phyloP scores from a whole-genome alignment of 2,888 invertebrate genomes.

The Ectobius pallidus region DNA sequence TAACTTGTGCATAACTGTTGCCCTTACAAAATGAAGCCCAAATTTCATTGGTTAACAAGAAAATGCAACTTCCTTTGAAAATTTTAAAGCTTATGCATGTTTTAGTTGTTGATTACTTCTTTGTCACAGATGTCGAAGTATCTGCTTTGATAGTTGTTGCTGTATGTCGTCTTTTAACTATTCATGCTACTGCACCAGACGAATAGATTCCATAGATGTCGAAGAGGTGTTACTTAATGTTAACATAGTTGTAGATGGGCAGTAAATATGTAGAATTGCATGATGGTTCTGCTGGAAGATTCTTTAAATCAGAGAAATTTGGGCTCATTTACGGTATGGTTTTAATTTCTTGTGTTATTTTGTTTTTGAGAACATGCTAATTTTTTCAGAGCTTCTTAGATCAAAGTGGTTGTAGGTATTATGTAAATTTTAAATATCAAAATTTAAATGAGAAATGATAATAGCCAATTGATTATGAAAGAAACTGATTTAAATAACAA shows the following conservation, averaged over 20 bases:
- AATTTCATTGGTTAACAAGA: not conserved
- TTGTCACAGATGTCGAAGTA: not conserved
- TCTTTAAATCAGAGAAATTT: not conserved
- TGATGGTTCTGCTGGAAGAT: not conserved
- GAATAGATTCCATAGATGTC: not conserved
- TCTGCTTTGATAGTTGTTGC: not conserved
- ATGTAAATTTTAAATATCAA: conserved; percentile 17
- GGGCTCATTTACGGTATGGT: not conserved
- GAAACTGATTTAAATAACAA: conserved; percentile 23
- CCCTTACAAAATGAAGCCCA: conserved; percentile 2
- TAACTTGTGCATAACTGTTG: conserved; percentile 5
- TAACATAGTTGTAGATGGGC: not conserved
- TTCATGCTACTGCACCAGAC: not conserved
- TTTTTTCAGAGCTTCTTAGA: conserved; percentile 24
- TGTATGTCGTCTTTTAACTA: not conserved
- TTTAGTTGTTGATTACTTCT: conserved; percentile 4
- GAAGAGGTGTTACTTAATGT: conserved; percentile 14
- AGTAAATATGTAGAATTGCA: not conserved
- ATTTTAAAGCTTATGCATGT: conserved; percentile 11
- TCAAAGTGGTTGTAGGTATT: conserved; percentile 20
- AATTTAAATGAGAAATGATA: not conserved
- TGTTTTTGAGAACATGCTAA: conserved; percentile 8
- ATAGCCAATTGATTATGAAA: conserved; percentile 13
- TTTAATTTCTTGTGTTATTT: conserved; percentile 12
- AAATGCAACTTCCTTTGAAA: not conserved